Evolutionary conservation across 2,888 invertebrate genomes (phyloP), one percentile per base, ranked within the genome.

Genomic region (Diplolepis rosae): DNA sequence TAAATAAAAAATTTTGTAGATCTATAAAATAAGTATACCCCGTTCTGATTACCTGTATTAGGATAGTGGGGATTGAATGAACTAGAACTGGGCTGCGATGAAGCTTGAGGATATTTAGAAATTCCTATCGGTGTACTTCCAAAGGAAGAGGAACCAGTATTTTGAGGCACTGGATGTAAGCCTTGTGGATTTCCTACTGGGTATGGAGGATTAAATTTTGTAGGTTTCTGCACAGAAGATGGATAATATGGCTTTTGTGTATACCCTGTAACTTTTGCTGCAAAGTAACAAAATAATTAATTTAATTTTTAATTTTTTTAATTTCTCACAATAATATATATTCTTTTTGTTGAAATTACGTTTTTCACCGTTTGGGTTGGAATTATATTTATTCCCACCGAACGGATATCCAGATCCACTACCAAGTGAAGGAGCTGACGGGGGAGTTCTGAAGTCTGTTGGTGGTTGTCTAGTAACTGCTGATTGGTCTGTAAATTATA

Each of bases 81-180:
- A 52, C 52, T 52, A 15, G 52, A 52, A 2, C 15, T 27, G 7
- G 61, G n/a, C 27, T 48, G 48, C 1, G 18, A 22, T 11, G 39
- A 61, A 61, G 39, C 39, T 61, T 61, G 61, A n/a, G 39, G 39
- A 39, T 61, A 39, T 39, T 61, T 61, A 61, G 61, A 61, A 39
- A 27, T 3, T 24, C 35, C 7, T 13, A 61, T 4, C 39, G 61
- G 27, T 7, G 61, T 39, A 27, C 39, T 39, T 61, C 52, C 52
- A n/a, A 4, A 4, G 1, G n/a, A 22, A 15, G 39, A 1, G 9
- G 39, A 1, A 5, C 39, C 61, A 39, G 61, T 61, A n/a, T 61
- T 39, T 1, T 32, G 32, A 7, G 61, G 61, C 2, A 61, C n/a
- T 39, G 61, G 61, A 61, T 61, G 61, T 22, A 27, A 61, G 4